phyloP scores from a whole-genome alignment of 2,113 vertebrate species.

The Raphicerus campestris region DNA sequence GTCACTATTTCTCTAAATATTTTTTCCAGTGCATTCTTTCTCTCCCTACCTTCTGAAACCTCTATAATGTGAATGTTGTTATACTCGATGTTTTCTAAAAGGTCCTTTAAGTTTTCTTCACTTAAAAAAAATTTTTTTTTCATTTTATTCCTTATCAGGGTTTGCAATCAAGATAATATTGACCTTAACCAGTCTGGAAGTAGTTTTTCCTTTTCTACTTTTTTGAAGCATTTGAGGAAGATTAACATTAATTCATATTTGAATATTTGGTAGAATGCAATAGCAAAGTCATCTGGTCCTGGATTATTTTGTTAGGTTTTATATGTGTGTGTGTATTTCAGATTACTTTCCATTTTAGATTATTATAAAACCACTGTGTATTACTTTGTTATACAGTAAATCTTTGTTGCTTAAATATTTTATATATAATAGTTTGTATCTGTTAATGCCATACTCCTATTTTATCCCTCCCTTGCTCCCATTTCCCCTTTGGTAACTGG shows the following conservation, averaged over 20 bases:
- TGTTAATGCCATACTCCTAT: background rate
- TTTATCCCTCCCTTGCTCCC: background rate
- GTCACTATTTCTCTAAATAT: background rate
- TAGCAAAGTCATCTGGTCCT: background rate
- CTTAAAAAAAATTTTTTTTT: background rate
- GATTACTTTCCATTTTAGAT: background rate
- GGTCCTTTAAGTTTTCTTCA: background rate
- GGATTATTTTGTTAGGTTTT: background rate
- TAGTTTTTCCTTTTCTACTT: background rate
- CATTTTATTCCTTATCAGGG: background rate
- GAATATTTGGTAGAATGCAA: background rate
- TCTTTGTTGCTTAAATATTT: background rate
- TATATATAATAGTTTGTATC: background rate
- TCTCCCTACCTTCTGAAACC: background rate
- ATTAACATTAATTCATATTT: background rate
- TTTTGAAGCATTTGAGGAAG: background rate
- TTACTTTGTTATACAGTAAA: background rate
- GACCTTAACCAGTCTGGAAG: background rate
- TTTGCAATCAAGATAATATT: background rate
- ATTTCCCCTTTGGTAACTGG: background rate
- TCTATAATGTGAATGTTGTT: background rate
- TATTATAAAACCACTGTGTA: background rate
- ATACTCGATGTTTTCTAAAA: background rate
- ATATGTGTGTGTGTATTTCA: background rate
- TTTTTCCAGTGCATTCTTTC: background rate